These are phyloP conservation scores for Acheta domesticus DNA, from an alignment of 2,888 invertebrate genomes.

Conservation along the genomic window DNA sequence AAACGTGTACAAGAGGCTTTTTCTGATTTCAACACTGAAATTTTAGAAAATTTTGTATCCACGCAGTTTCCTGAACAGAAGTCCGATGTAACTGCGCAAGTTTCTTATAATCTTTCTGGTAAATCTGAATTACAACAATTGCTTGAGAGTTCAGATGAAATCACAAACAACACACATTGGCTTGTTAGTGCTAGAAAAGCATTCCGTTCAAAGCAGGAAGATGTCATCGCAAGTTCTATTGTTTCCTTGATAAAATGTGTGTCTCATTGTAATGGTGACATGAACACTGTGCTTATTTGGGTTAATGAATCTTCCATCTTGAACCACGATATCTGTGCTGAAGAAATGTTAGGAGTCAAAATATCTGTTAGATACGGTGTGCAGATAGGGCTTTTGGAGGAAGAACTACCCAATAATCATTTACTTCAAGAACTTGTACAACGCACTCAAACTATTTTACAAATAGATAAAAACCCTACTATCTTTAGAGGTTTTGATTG, in stretches of 20 bases:
- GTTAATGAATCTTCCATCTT: background rate
- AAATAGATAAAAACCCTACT: background rate
- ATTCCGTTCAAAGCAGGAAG: background rate
- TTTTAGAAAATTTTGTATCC: background rate
- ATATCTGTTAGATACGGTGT: background rate
- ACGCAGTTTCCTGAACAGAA: background rate
- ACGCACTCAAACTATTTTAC: background rate
- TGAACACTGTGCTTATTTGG: background rate
- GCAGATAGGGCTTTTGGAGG: background rate
- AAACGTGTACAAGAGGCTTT: background rate
- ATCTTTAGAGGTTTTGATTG: slow-evolving; percentile 33
- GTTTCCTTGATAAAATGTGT: background rate
- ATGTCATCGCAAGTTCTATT: background rate
- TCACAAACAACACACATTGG: background rate
- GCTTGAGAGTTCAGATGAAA: background rate
- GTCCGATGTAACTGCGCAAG: background rate
- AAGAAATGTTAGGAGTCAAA: background rate
- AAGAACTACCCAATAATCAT: background rate
- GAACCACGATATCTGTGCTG: background rate
- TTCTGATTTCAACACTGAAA: background rate
- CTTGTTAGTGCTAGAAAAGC: background rate
- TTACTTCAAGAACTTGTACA: background rate
- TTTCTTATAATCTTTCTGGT: background rate
- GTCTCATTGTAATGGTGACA: background rate
- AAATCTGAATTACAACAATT: background rate